Evolutionary conservation across 1,140 invertebrate genomes (phyloP), one percentile per base, ranked within the genome.

Genomic region (Drosophila triauraria): DNA sequence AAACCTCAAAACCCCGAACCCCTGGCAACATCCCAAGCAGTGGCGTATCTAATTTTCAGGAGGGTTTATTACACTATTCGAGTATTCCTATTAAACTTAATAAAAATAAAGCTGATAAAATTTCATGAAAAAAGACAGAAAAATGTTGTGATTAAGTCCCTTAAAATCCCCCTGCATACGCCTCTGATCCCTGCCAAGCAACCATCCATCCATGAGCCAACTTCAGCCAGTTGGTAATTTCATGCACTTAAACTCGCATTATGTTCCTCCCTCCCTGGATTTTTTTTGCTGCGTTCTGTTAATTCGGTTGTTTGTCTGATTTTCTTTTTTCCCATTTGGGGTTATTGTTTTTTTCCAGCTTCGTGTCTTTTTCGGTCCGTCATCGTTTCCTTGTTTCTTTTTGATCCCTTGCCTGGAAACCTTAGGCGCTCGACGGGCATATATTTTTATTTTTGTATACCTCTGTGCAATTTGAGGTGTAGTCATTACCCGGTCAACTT

Each of bases 171-270:
- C 17, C 15, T 30, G 4, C n/a, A 8, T 23, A 40, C 50, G 80
- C 56, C 80, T 9, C 77, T 85, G 82, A 42, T 6, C 12, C 50
- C 61, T 32, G 15, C 6, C 3, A 23, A 44, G 13, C 38, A 46
- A 47, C 60, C 51, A 50, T 38, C 56, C 59, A 46, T 59, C 51
- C 64, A 68, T 56, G 59, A 12, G 47, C 48, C 56, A 51, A 65
- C 60, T 61, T 38, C 74, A 63, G 51, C 38, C 71, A 65, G 76
- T 75, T 86, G 75, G 81, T 90, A 90, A 90, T 90, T 90, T 90
- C 86, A 90, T 90, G 85, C 85, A 90, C 86, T 90, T 90, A 90
- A 90, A 85, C 85, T 90, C 85, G 78, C 86, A 85, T 90, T 90
- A 90, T 85, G 62, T 69, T 85, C 57, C 51, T 69, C 70, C 32